Conservation (phyloP, 2,888 invertebrate genomes). For the Drosophila nr. perissopoda region DNA sequence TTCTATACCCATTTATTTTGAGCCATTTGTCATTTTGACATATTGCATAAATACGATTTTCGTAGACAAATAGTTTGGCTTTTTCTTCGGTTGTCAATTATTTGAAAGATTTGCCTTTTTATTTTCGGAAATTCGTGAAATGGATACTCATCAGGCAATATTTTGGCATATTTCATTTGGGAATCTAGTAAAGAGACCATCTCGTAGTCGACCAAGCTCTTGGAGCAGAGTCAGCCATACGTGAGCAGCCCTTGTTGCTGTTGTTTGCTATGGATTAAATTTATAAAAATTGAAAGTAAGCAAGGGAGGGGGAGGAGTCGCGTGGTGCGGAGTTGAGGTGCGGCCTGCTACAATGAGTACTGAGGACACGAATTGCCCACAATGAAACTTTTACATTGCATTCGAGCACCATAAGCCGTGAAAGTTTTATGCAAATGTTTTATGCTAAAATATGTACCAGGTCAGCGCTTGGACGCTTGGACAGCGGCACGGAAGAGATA, state of each 20-base stretch:
- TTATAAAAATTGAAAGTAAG: slow-evolving; percentile 62
- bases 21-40: too few relatives aligned
- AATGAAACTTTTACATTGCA: slow-evolving; percentile 67
- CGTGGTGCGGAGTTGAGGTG: not conserved
- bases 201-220: slow-evolving; percentile 13
- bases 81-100: not conserved
- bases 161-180: not conserved
- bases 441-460: slow-evolving; percentile 66
- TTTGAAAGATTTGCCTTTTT: not conserved
- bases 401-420: slow-evolving; percentile 65
- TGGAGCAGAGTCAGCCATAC: not conserved
- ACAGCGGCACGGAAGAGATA: not conserved
- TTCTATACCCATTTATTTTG: too few relatives aligned
- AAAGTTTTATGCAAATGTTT: slow-evolving; percentile 72
- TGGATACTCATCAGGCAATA: not conserved
- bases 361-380: slow-evolving; percentile 37
- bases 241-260: slow-evolving; percentile 38
- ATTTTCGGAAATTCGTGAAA: not conserved
- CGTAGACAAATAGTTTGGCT: not conserved
- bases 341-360: slow-evolving; percentile 25
- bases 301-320: not conserved
- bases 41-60: not conserved
- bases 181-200: not conserved
- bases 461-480: slow-evolving; percentile 36
- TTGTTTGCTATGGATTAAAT: slow-evolving; percentile 56